Base-by-base conservation (phyloP, 1,140 invertebrate genomes). In the Tachypleus tridentatus region DNA sequence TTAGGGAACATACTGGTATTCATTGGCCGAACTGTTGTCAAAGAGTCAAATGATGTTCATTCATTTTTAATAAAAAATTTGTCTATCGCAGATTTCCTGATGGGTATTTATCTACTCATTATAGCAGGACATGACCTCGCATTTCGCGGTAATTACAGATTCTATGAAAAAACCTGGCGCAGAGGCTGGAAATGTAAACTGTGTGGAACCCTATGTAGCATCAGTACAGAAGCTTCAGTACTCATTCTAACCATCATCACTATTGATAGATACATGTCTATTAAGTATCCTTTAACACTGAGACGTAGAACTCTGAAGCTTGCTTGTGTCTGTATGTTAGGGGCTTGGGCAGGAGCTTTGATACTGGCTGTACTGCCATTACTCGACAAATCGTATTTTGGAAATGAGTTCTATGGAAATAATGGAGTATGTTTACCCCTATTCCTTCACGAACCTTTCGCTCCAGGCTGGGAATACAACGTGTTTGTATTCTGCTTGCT, bases 221-320 rank as follows among this genome's bases (percentile, higher is more conserved):
- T 73, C 52, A 72, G 64, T 57, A 72, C 64, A 51, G 74, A 85
- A 79, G 82, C 83, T 63, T 88, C 87, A 0, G 82, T 89, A 68
- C 74, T 89, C 10, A 86, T 89, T 60, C 73, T 90, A 68, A 83
- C 85, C 0, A 84, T 87, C 67, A 86, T 89, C 80, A 87, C 87
- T 3, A 72, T 88, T 59, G 87, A 89, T 69, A 79, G 87, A 29
- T 88, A 85, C 72, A 74, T 88, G 57, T 74, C 86, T 48, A 87
- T 90, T 64, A 82, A 81, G 8, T 81, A 83, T 71, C 84, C 86
- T 4, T 79, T 87, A 64, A 81, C 81, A 48, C 78, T 80, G 51
- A 78, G 79, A 51, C 76, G 77, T 49, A 76, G 87, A 56, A 83
- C 80, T 50, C 74, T 78, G 5, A 78, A 77, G 58, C 75, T 80